Base-by-base conservation (phyloP, 1,140 invertebrate genomes). In the Stenopsyche tienmushanensis region DNA sequence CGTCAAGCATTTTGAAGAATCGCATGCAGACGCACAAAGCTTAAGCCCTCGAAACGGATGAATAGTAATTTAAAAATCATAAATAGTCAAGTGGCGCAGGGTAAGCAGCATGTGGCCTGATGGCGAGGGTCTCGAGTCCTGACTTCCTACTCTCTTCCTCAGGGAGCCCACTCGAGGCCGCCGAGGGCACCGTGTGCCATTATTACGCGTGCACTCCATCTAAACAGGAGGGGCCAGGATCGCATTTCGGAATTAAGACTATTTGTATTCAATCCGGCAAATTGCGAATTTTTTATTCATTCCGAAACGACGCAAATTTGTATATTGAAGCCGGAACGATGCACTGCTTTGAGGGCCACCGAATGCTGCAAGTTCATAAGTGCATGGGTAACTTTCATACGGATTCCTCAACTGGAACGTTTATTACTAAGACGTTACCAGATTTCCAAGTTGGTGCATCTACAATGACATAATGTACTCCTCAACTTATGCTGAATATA, bases 11-110 rank as follows among this genome's bases (percentile, higher is more conserved):
- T 34, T 13, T 34, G 29, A 34, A 5, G 29, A 34, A 13, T 34
- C 29, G 29, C 13, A 34, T 34, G 29, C 29, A 34, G n/a, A n/a
- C n/a, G n/a, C 29, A 34, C 5, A 34, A 34, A 13, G 29, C 13
- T 9, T 9, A 47, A 8, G 17, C 44, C 5, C 44, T 47, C 44
- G 44, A 47, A 47, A 47, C 44, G 44, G 44, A 47, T 47, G 44
- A 47, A 26, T 15, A 44, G 57, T 21, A 60, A 60, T 60, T 60
- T 60, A 34, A 60, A 60, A 60, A 60, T 60, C 57, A 60, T 60
- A 58, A 58, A 58, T 58, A 47, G 57, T 60, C 57, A 9, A 60
- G 57, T 47, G 57, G 57, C 53, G 26, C 26, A 25, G 25, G 53
- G 17, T 39, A 13, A 23, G 26, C 26, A 20, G 44, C 13, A 34